Base-by-base conservation (phyloP, 1,140 invertebrate species). In the Anoplophora glabripennis region DNA sequence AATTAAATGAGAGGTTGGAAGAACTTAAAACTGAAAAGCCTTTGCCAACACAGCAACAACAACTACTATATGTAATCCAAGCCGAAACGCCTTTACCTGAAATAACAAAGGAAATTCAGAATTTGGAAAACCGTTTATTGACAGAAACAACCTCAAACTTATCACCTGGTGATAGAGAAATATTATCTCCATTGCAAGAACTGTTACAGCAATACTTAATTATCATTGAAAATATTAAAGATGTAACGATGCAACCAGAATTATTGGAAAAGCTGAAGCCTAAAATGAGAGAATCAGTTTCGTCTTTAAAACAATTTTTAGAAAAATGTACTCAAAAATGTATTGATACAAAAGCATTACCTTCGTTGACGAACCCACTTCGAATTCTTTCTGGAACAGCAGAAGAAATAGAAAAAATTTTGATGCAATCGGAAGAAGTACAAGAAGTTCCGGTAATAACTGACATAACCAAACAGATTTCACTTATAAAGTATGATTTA, bases 31-130 rank as follows among this genome's bases (percentile, higher is more conserved):
- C 33, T 7, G 12, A 21, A 9, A 11, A 38, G 49, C 8, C 12
- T 3, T 37, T 15, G 40, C 14, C 12, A 17, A 9, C 3, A 34
- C 49, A 14, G 8, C 40, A 18, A 51, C 2, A 12, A 12, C 9
- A 35, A 28, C 8, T 12, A n/a, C 0, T 7, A 2, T 28, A 2
- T 28, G 21, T 28, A 28, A 28, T 18, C 7, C 28, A 35, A 51
- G 10, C 12, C n/a, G 11, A 7, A 51, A 51, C 11, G 12, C 14
- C 33, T 11, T 38, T 35, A n/a, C n/a, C 3, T 49, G 56, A 9
- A 10, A 10, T 57, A 21, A 57, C 51, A 45, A 10, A 52, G 17
- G 33, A 46, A 44, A 7, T 28, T 34, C 7, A 58, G 17, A 48
- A 8, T 12, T 3, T 21, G 28, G 53, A 15, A 11, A 42, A 28